These are phyloP conservation scores for Panulirus ornatus DNA, from an alignment of 1,140 invertebrate genomes.

Conservation along the genomic window DNA sequence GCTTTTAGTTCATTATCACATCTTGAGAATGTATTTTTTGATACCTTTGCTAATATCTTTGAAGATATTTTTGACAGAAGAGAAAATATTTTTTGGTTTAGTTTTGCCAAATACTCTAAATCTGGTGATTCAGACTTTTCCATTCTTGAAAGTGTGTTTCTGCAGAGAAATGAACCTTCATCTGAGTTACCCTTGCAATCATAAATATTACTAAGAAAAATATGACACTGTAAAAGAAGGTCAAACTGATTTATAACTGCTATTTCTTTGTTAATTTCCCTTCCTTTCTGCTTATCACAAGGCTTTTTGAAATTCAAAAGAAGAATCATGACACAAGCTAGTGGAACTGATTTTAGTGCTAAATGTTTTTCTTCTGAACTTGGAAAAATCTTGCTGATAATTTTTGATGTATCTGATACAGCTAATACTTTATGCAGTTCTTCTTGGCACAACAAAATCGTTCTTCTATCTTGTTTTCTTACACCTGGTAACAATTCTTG, in stretches of 20 bases:
- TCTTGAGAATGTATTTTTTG: neutral
- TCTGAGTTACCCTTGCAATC: neutral
- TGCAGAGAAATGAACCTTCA: neutral
- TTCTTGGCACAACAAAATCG: neutral
- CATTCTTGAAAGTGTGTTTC: neutral
- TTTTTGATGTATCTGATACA: neutral
- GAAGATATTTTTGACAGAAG: neutral
- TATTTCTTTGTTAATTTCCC: no score
- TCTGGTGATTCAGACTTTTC: neutral
- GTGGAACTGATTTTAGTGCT: neutral
- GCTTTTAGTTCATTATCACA: neutral
- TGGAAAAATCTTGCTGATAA: neutral
- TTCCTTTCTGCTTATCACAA: neutral
- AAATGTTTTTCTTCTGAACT: neutral
- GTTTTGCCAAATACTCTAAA: neutral
- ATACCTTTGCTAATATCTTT: neutral
- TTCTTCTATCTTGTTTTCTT: neutral
- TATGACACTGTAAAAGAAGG: slow-evolving; percentile 1
- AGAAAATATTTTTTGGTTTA: neutral
- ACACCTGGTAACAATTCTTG: neutral
- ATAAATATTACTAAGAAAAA: neutral
- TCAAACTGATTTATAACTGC: neutral
- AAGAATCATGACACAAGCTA: neutral
- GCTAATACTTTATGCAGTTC: neutral
- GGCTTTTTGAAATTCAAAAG: neutral